Percentiles rank a stretch among this genome's conserved stretches.
Conservation (phyloP, 2,113 vertebrate genomes). For the Mungos mungo region DNA sequence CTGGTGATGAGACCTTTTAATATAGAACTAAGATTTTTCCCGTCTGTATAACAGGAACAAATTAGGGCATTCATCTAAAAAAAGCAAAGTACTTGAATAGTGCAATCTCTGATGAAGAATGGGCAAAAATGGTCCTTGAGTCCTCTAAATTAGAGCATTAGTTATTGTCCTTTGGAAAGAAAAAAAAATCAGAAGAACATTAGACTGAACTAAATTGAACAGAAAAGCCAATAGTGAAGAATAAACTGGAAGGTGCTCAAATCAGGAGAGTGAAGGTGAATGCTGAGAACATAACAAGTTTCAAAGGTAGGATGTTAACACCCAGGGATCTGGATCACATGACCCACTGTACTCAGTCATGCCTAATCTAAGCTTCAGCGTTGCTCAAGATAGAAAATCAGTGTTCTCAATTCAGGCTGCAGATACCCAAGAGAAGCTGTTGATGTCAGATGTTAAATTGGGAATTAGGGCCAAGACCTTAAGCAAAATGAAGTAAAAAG, state of each 20-base stretch:
- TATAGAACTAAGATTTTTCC: conserved; percentile 73
- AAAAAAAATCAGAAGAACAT: conserved; percentile 63
- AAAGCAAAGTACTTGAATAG: conserved; percentile 78
- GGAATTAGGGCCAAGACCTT: background rate
- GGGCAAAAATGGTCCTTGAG: conserved; percentile 76
- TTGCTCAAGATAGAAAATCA: conserved; percentile 70
- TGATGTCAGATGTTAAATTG: background rate
- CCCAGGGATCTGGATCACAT: conserved; percentile 40
- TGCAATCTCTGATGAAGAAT: conserved; percentile 80
- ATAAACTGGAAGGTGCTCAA: conserved; percentile 69
- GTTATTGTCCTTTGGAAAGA: conserved; percentile 63
- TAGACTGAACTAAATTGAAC: conserved; percentile 72
- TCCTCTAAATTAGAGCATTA: conserved; percentile 76
- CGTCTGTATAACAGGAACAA: conserved; percentile 70
- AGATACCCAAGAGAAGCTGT: background rate
- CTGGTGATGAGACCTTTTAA: conserved; percentile 75
- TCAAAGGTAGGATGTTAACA: conserved; percentile 62
- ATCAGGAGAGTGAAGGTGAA: conserved; percentile 69
- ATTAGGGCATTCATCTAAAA: conserved; percentile 80
- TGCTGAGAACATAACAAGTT: conserved; percentile 70
- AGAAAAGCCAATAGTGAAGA: conserved; percentile 68
- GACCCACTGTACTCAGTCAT: background rate
- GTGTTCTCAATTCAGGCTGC: background rate
- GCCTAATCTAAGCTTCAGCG: conserved; percentile 45
- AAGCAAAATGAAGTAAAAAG: conserved; percentile 40